Percentiles rank a stretch among this genome's conserved stretches.
Conservation (phyloP, 2,113 vertebrate genomes). For the Tonatia bakeri region DNA sequence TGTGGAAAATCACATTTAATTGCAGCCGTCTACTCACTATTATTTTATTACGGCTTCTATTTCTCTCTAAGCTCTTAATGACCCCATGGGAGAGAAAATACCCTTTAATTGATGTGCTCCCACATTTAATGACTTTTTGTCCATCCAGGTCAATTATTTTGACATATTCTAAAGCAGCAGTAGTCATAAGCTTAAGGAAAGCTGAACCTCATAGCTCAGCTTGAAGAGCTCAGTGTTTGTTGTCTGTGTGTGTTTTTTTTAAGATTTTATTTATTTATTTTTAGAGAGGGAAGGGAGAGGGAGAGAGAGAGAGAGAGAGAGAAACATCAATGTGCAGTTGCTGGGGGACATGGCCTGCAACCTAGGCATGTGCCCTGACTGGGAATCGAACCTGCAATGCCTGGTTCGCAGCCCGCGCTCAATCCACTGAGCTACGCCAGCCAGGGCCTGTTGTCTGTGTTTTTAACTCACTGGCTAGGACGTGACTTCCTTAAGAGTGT, state of each 20-base stretch:
- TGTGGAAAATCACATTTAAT: slow-evolving; percentile 65
- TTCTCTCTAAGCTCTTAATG: slow-evolving; percentile 30
- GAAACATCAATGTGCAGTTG: too few species aligned
- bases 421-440: too few species aligned
- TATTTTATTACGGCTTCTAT: slow-evolving; percentile 31
- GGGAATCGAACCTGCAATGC: too few species aligned
- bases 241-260: too few species aligned
- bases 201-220: not conserved
- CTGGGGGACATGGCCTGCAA: too few species aligned
- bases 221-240: not conserved
- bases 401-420: too few species aligned
- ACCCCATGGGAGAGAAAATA: slow-evolving; percentile 4
- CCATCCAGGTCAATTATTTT: slow-evolving; percentile 25
- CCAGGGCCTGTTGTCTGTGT: not conserved
- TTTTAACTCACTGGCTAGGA: not conserved
- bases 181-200: not conserved
- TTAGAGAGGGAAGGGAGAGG: too few species aligned
- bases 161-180: not conserved
- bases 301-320: too few species aligned
- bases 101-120: not conserved
- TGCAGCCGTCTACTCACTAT: slow-evolving; percentile 44
- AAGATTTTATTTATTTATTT: too few species aligned
- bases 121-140: not conserved
- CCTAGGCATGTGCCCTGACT: too few species aligned
- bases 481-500: not conserved